Conservation (phyloP, 2,888 invertebrate species). For the Drosophila planitibia region DNA sequence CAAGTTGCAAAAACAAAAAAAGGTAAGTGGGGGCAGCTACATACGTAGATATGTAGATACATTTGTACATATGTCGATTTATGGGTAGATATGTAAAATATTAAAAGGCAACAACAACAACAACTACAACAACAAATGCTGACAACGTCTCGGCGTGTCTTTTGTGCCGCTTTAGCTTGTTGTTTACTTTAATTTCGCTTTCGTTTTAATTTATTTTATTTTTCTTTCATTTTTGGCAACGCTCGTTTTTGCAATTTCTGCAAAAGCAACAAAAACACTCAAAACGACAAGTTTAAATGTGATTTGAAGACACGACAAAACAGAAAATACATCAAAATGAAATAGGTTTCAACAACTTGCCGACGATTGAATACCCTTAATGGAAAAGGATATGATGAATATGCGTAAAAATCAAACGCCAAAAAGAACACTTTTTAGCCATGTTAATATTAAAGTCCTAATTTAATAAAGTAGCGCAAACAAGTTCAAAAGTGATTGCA, state of each 20-base stretch:
- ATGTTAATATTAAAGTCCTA: not conserved
- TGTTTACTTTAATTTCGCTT: conserved; percentile 63
- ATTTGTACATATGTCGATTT: conserved; percentile 34
- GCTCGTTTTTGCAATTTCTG: conserved; percentile 54
- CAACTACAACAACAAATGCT: conserved; percentile 48
- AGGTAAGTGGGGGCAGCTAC: conserved; percentile 9
- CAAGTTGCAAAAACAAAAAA: conserved; percentile 38
- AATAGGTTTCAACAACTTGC: conserved; percentile 7
- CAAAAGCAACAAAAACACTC: conserved; percentile 38
- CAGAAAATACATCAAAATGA: conserved; percentile 10
- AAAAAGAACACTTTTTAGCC: too few relatives aligned
- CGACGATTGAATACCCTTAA: conserved; percentile 3
- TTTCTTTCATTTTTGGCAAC: conserved; percentile 42
- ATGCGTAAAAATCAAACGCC: not conserved
- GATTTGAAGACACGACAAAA: conserved; percentile 33
- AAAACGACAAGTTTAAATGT: conserved; percentile 47
- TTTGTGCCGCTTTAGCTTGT: conserved; percentile 60
- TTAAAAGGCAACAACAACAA: conserved; percentile 22
- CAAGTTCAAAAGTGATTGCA: not conserved
- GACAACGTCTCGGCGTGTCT: conserved; percentile 65
- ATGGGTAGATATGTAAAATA: conserved; percentile 38
- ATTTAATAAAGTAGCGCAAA: not conserved
- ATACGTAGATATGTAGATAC: not conserved
- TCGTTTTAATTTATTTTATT: conserved; percentile 42
- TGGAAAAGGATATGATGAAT: not conserved